Base-by-base conservation (phyloP, 2,113 vertebrate genomes). In the Gasterosteus nipponicus region DNA sequence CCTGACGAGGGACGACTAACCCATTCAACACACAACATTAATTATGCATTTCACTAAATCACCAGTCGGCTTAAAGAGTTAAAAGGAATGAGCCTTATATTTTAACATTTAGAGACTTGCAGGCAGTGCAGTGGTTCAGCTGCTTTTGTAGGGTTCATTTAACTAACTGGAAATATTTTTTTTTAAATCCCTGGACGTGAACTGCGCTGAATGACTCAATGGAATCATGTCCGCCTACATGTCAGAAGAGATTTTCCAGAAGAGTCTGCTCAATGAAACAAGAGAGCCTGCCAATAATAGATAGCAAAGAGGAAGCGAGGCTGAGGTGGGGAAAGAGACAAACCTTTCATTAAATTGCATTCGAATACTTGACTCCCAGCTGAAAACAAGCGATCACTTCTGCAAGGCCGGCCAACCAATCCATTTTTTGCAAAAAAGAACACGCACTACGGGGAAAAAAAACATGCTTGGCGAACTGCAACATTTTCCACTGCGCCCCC, bases 21-120 rank as follows among this genome's bases (percentile, higher is more conserved):
- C 59, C 64, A 80, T 86, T 90, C 77, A 79, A 57, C 63, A 58
- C 68, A 61, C 67, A 1, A 77, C 77, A 86, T 89, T 84, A 84
- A 91, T 87, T 79, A 79, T 87, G 81, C 77, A 85, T 90, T 89
- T 87, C 61, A 86, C 86, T 62, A 82, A 87, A 78, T 81, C 85
- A 87, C 83, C 86, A 82, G 61, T 64, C 22, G 4, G 56, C 41
- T 66, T 53, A 46, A 63, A 56, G 69, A 73, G 69, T 77, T 66
- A 76, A 86, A 74, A 69, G 67, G 59, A 87, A 68, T 22, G 7
- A 56, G 38, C 44, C 7, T 11, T 76, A 63, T 69, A 74, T 78
- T 61, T 70, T 67, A 19, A 81, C 81, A 84, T 83, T 86, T 78
- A 69, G 33, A 77, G 75, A 75, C 59, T 64, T 65, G 29, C 81